Conservation (phyloP, 2,888 invertebrate species). For the Frankliniella intonsa region DNA sequence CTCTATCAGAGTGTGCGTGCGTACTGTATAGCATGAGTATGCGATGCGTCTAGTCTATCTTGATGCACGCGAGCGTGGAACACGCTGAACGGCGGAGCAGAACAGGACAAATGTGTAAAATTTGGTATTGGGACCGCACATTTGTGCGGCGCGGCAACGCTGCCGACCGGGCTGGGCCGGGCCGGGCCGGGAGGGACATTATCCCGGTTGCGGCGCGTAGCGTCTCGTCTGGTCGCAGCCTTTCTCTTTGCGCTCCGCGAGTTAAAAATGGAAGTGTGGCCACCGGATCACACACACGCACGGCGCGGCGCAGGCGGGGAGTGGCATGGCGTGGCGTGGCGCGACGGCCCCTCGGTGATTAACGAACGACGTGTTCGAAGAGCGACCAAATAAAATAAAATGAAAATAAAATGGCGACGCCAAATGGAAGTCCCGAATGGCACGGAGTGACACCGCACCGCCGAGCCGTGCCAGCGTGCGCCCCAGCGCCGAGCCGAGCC, state of each 20-base stretch:
- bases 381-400: neutral
- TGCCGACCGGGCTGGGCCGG: neutral
- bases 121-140: too few relatives aligned
- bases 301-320: neutral
- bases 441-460: slow-evolving; percentile 8
- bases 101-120: too few relatives aligned
- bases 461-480: neutral
- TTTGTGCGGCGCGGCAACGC: slow-evolving; percentile 1
- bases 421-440: slow-evolving; percentile 18
- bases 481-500: slow-evolving; percentile 1
- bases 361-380: slow-evolving; percentile 5
- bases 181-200: neutral
- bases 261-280: slow-evolving; percentile 20
- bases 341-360: neutral
- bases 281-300: neutral
- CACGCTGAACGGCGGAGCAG: too few relatives aligned
- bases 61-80: too few relatives aligned
- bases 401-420: slow-evolving; percentile 4
- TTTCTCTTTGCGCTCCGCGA: neutral
- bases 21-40: too few relatives aligned
- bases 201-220: neutral
- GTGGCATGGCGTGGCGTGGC: neutral
- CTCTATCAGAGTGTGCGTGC: too few relatives aligned
- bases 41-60: too few relatives aligned
- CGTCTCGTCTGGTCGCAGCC: neutral